These are phyloP conservation scores for Drosophila anomalata DNA, from an alignment of 2,888 invertebrate genomes.

Conservation along the genomic window DNA sequence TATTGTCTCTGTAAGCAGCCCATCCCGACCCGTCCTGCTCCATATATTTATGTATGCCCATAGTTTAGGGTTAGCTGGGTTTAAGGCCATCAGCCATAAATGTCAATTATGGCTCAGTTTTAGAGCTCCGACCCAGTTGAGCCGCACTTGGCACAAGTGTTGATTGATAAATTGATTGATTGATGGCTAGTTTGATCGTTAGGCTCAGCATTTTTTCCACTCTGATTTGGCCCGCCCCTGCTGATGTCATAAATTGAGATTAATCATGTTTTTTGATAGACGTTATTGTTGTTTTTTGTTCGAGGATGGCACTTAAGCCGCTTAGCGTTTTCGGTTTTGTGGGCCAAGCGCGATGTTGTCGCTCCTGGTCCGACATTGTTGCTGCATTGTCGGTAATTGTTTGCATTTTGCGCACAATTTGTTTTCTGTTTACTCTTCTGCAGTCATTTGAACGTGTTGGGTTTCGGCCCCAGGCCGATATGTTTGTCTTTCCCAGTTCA, in stretches of 20 bases:
- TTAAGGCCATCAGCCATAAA: constrained; percentile 41
- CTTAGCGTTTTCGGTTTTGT: constrained; percentile 50
- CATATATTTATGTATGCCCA: constrained; percentile 12
- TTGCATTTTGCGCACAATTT: constrained; percentile 43
- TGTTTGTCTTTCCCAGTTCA: constrained; percentile 28
- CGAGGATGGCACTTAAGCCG: constrained; percentile 71
- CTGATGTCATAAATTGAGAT: constrained; percentile 76
- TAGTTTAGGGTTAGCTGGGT: constrained; percentile 13
- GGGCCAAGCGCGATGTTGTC: constrained; percentile 21
- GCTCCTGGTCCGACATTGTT: constrained; percentile 27
- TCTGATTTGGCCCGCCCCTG: constrained; percentile 20
- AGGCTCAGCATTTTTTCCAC: background rate
- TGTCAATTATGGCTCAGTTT: constrained; percentile 42
- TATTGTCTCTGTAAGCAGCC: constrained; percentile 15
- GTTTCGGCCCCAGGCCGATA: constrained; percentile 3
- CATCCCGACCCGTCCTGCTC: background rate
- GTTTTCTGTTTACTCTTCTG: constrained; percentile 24
- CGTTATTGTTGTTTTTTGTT: constrained; percentile 29
- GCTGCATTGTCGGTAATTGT: constrained; percentile 29
- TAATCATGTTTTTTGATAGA: constrained; percentile 70
- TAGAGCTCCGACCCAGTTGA: constrained; percentile 1
- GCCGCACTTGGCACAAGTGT: constrained; percentile 31
- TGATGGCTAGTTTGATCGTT: constrained; percentile 64
- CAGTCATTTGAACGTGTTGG: constrained; percentile 31
- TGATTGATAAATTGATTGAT: constrained; percentile 78